Conservation (phyloP, 1,140 invertebrate genomes). For the Antheraea pernyi region DNA sequence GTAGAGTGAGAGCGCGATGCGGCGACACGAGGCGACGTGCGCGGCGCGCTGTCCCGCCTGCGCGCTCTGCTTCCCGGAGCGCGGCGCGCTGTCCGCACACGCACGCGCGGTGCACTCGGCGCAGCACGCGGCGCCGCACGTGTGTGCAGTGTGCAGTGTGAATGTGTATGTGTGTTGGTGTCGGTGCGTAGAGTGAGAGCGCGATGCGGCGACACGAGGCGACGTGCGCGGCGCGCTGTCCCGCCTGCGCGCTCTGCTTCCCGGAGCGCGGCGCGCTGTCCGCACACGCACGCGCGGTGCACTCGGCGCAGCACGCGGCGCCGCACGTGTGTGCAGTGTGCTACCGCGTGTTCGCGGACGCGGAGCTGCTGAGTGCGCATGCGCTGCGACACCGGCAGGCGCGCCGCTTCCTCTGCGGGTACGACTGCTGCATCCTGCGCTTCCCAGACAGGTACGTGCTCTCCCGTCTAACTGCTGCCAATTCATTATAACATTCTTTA, state of each 20-base stretch:
- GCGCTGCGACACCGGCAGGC: slow-evolving; percentile 51
- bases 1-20: too few species aligned
- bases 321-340: slow-evolving; percentile 47
- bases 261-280: slow-evolving; percentile 32
- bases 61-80: too few species aligned
- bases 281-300: slow-evolving; percentile 37
- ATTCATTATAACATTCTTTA: too few species aligned
- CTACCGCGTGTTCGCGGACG: slow-evolving; percentile 30
- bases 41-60: too few species aligned
- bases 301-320: slow-evolving; percentile 22
- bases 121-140: too few species aligned
- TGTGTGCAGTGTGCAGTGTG: slow-evolving; percentile 25
- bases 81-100: too few species aligned
- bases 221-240: slow-evolving; percentile 37
- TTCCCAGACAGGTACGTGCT: slow-evolving; percentile 28
- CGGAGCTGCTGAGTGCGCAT: slow-evolving; percentile 42
- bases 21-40: too few species aligned
- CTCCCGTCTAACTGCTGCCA: too few species aligned
- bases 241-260: slow-evolving; percentile 31
- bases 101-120: too few species aligned
- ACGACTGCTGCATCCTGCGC: slow-evolving; percentile 60
- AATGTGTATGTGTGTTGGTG: too few species aligned
- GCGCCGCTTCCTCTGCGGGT: slow-evolving; percentile 60
- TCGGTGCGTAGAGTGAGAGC: slow-evolving; percentile 21
- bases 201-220: slow-evolving; percentile 43